These are phyloP conservation scores for Phrynocephalus versicolor DNA, from an alignment of 2,113 vertebrate genomes.

Conservation along the genomic window DNA sequence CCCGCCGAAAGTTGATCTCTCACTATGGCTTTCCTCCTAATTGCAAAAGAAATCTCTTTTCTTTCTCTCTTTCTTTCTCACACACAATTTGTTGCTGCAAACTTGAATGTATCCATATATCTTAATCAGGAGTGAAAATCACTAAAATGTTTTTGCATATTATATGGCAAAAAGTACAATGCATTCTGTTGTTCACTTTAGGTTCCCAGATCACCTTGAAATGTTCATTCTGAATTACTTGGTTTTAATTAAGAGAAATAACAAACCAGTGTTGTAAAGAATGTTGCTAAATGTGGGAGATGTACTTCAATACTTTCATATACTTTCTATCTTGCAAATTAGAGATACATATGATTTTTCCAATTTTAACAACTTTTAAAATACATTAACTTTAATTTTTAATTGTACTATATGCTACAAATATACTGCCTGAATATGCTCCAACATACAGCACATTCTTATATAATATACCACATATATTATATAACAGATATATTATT, in stretches of 20 bases:
- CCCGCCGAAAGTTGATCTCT: neutral
- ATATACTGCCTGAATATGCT: neutral
- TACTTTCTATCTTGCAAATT: neutral
- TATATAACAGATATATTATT: too few relatives aligned
- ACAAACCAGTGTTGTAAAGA: neutral
- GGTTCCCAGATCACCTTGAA: neutral
- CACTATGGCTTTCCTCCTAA: neutral
- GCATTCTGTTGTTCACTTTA: neutral
- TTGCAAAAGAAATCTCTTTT: neutral
- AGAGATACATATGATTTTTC: neutral
- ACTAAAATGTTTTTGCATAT: neutral
- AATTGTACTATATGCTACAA: too few relatives aligned
- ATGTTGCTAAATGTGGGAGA: neutral
- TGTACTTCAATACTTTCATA: too few relatives aligned
- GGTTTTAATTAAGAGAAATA: neutral
- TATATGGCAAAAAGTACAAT: neutral
- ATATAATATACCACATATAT: too few relatives aligned
- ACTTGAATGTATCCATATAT: neutral
- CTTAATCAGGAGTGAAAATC: neutral
- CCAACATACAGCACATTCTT: too few relatives aligned
- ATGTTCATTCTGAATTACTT: neutral
- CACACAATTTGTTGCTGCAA: neutral
- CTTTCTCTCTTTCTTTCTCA: neutral
- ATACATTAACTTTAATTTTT: neutral
- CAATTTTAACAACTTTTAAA: neutral